phyloP scores from a whole-genome alignment of 2,797 vertebrate species.

The Botia kubotai region DNA sequence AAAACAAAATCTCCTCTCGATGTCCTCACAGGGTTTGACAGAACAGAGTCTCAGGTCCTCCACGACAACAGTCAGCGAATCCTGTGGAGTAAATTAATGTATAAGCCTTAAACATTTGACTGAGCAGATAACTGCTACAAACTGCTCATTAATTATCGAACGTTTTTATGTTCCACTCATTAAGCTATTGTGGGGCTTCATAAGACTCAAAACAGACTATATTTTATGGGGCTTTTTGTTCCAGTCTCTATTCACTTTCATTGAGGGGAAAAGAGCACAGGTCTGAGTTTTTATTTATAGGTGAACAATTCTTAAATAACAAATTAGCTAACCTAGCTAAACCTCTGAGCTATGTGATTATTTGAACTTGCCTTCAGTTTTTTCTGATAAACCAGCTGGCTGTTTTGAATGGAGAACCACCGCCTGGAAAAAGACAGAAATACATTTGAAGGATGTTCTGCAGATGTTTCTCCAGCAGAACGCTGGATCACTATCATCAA shows the following conservation, averaged over 20 bases:
- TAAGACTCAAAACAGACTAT: background rate
- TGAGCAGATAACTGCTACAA: background rate
- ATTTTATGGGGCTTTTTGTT: background rate
- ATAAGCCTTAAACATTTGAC: background rate
- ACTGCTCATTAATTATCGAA: no score
- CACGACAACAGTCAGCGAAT: conserved; percentile 93
- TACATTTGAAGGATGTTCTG: conserved; percentile 38
- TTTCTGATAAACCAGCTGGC: conserved; percentile 98
- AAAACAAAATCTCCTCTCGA: conserved; percentile 97
- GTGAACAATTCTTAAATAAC: background rate
- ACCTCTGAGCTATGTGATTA: background rate
- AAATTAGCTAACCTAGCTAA: background rate
- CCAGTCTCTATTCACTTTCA: background rate
- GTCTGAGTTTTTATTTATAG: background rate
- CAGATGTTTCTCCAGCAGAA: background rate
- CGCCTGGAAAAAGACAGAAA: conserved; percentile 77
- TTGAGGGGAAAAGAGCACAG: background rate
- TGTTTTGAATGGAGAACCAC: conserved; percentile 99
- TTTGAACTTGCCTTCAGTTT: conserved; percentile 87
- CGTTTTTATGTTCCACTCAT: no score
- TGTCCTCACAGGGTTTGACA: conserved; percentile 95
- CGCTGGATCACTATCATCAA: background rate
- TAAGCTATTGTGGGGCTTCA: no score
- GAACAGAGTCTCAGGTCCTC: conserved; percentile 95
- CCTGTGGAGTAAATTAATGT: conserved; percentile 74